Conservation (phyloP, 1,140 invertebrate species). For the Diuraphis noxia region DNA sequence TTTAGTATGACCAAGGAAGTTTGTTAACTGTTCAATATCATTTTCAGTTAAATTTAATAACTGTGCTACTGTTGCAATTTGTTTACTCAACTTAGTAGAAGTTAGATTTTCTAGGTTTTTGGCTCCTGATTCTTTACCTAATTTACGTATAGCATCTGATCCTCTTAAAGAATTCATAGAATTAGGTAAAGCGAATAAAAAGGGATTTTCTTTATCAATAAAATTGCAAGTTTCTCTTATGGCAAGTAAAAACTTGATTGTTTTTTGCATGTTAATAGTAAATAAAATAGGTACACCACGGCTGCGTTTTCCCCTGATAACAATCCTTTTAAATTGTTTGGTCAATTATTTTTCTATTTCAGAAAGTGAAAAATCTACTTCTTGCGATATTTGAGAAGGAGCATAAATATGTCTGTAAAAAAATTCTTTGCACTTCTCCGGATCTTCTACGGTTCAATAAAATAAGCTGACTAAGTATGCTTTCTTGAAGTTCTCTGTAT, state of each 20-base stretch:
- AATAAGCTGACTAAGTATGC: not conserved
- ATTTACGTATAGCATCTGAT: not conserved
- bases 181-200: not conserved
- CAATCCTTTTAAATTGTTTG: not conserved
- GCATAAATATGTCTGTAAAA: not conserved
- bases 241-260: not conserved
- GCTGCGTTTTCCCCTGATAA: not conserved
- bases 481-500: not conserved
- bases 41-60: not conserved
- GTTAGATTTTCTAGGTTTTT: conserved; percentile 14
- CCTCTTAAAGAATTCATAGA: not conserved
- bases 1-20: not conserved
- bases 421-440: not conserved
- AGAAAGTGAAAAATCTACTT: not conserved
- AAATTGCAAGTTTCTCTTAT: not conserved
- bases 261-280: not conserved
- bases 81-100: not conserved
- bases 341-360: not conserved
- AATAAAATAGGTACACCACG: not conserved
- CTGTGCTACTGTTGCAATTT: not conserved
- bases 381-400: not conserved
- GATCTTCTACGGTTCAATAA: not conserved
- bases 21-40: not conserved
- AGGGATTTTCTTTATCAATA: not conserved
- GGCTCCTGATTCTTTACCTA: not conserved